phyloP scores from a whole-genome alignment of 2,113 vertebrate genomes.

The Egretta garzetta region DNA sequence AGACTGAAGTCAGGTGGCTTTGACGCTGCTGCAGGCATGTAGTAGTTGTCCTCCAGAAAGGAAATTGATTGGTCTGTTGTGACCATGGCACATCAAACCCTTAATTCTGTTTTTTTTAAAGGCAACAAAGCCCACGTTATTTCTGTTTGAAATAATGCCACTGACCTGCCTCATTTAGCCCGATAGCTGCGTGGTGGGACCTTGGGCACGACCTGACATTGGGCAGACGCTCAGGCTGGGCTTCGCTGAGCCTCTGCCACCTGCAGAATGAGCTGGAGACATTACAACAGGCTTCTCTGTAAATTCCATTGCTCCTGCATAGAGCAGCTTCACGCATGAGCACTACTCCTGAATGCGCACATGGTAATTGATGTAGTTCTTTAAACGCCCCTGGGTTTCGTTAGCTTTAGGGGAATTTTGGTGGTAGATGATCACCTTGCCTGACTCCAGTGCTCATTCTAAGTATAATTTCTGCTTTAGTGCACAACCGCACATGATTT shows the following conservation, averaged over 20 bases:
- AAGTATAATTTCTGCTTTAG: background rate
- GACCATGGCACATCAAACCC: background rate
- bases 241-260: background rate
- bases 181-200: rapidly evolving
- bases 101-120: background rate
- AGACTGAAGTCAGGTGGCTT: background rate
- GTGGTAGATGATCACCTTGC: background rate
- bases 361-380: background rate
- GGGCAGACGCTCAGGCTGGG: background rate
- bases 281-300: background rate
- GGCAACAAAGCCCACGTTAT: background rate
- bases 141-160: background rate
- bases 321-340: background rate
- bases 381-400: rapidly evolving
- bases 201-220: rapidly evolving
- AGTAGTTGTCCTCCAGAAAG: background rate
- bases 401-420: background rate
- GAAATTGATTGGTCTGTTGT: background rate
- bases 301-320: background rate
- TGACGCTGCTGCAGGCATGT: background rate
- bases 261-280: background rate
- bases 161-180: background rate
- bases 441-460: background rate
- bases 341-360: background rate
- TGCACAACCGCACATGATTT: rapidly evolving